Evolutionary conservation across 2,888 invertebrate species (phyloP).

Genomic region (Mythimna impura): DNA sequence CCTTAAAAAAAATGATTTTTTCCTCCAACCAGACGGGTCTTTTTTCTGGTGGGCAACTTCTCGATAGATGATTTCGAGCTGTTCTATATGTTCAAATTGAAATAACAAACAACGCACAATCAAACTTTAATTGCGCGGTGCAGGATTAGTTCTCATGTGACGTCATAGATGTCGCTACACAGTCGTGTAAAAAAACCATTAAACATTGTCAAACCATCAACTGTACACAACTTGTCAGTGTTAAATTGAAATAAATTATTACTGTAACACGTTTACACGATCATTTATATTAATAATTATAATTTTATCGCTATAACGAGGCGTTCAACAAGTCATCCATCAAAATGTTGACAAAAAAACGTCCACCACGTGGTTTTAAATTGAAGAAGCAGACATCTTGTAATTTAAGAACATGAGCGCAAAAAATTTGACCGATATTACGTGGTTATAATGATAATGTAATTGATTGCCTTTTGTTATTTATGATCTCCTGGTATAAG

Average conservation of each 20-base stretch:
- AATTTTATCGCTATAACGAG: slow-evolving; percentile 37
- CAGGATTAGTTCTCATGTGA: no score
- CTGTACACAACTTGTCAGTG: slow-evolving; percentile 1
- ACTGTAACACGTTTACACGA: slow-evolving; percentile 7
- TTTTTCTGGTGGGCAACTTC: no score
- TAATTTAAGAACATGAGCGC: slow-evolving; percentile 23
- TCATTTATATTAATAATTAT: slow-evolving; percentile 42
- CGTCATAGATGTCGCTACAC: no score
- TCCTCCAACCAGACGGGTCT: no score
- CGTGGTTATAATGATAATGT: background rate
- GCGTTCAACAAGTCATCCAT: slow-evolving; percentile 48
- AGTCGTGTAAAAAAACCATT: slow-evolving; percentile 2
- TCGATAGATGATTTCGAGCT: no score
- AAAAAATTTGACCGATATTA: slow-evolving; percentile 19
- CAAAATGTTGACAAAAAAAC: slow-evolving; percentile 47
- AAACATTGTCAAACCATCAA: background rate
- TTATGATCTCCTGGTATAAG: background rate
- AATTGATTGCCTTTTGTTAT: background rate
- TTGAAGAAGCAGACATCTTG: slow-evolving; percentile 37
- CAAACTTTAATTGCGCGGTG: no score
- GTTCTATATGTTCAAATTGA: no score
- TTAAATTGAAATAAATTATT: slow-evolving; percentile 29
- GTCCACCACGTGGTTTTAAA: slow-evolving; percentile 27
- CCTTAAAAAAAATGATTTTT: no score
- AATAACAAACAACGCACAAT: no score